Conservation (phyloP, 2,888 invertebrate genomes). For the Scaptodrosophila latifasciaeformis region DNA sequence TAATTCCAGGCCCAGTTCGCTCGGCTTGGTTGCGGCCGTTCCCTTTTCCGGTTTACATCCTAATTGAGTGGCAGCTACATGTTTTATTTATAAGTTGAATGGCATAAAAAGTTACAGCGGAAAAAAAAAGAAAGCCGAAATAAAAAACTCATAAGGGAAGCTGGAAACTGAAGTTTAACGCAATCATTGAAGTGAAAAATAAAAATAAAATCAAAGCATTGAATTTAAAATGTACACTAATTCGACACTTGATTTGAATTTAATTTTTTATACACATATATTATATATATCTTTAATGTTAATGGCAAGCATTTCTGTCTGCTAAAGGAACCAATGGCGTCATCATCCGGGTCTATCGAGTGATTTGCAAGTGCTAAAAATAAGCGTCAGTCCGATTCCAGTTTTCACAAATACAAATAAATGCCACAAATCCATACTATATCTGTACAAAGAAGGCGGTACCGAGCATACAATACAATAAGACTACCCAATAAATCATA, state of each 20-base stretch:
- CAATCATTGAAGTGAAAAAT: too few relatives aligned
- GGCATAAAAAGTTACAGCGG: constrained; percentile 5
- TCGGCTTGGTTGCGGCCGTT: neutral
- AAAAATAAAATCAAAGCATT: constrained; percentile 6
- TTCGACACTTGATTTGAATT: constrained; percentile 70
- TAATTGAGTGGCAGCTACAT: constrained; percentile 62
- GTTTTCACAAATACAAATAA: constrained; percentile 25
- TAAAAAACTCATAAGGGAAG: too few relatives aligned
- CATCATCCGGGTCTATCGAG: constrained; percentile 6
- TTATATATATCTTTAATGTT: neutral
- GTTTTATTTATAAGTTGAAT: constrained; percentile 60
- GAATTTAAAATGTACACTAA: constrained; percentile 63
- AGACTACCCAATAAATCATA: constrained; percentile 66
- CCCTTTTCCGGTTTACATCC: constrained; percentile 16
- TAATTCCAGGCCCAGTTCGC: constrained; percentile 12
- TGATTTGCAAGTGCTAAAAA: constrained; percentile 64
- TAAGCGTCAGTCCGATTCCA: constrained; percentile 2
- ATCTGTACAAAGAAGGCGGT: too few relatives aligned
- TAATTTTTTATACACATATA: constrained; percentile 45
- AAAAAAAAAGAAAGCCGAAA: constrained; percentile 11
- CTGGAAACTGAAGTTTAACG: constrained; percentile 13
- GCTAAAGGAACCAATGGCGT: constrained; percentile 25
- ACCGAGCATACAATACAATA: constrained; percentile 42
- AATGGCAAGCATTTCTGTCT: neutral
- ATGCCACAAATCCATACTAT: constrained; percentile 4